Percentiles rank a stretch among this genome's conserved stretches.
These are phyloP conservation scores for Resseliella maxima DNA, from an alignment of 2,888 invertebrate genomes.

Conservation along the genomic window DNA sequence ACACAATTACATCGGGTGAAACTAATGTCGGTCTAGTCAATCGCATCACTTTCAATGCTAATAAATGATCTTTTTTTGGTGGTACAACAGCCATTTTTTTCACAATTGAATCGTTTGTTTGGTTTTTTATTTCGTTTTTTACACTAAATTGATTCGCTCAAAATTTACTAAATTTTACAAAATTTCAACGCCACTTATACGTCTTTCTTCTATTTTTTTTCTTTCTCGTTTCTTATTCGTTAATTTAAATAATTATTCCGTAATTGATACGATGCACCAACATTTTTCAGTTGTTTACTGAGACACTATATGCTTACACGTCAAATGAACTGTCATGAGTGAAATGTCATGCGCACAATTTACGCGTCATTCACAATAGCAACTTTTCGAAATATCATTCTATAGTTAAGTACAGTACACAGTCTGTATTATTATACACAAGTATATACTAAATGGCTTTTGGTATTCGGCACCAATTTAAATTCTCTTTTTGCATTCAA, in stretches of 20 bases:
- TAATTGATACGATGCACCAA: background rate
- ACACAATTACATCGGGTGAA: slow-evolving; percentile 82
- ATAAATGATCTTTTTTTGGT: slow-evolving; percentile 62
- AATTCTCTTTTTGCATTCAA: background rate
- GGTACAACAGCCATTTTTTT: slow-evolving; percentile 18
- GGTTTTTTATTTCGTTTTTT: background rate
- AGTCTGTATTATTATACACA: too few relatives aligned
- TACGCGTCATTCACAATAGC: slow-evolving; percentile 47
- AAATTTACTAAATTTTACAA: too few relatives aligned
- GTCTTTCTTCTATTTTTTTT: too few relatives aligned
- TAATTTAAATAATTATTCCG: background rate
- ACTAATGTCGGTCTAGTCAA: slow-evolving; percentile 91
- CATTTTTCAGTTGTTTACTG: slow-evolving; percentile 25
- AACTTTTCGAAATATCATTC: background rate
- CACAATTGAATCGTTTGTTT: background rate
- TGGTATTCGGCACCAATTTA: background rate
- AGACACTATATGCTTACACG: background rate
- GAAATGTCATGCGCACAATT: slow-evolving; percentile 36
- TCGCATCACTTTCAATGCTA: slow-evolving; percentile 82
- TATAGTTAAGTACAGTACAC: slow-evolving; percentile 36
- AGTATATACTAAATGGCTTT: background rate
- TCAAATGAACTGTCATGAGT: slow-evolving; percentile 19
- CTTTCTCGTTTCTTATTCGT: background rate
- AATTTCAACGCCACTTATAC: too few relatives aligned
- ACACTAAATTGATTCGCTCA: background rate